Conservation (phyloP, 1,140 invertebrate genomes). For the Hypsibius dujardini region DNA sequence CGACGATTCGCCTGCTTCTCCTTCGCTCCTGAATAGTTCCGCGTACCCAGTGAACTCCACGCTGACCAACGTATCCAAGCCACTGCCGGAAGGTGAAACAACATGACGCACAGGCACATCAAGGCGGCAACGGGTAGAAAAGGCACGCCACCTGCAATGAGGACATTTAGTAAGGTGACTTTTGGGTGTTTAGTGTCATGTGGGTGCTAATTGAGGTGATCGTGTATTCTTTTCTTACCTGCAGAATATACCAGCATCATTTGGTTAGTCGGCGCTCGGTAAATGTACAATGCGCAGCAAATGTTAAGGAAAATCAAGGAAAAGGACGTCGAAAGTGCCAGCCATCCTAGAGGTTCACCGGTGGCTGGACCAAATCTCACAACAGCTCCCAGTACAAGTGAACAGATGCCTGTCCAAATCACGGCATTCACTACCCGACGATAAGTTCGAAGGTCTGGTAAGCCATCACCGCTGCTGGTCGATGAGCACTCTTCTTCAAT, state of each 20-base stretch:
- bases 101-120: not conserved
- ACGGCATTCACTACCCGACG: not conserved
- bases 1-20: not conserved
- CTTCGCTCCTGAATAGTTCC: not conserved
- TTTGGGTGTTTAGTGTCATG: too few relatives aligned
- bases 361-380: not conserved
- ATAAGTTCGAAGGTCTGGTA: not conserved
- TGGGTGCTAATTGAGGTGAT: too few relatives aligned
- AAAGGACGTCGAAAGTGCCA: not conserved
- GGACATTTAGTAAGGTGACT: too few relatives aligned
- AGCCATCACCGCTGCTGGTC: not conserved
- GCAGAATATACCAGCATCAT: not conserved
- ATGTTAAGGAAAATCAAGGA: not conserved
- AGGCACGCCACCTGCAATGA: not conserved
- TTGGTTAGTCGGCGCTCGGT: not conserved
- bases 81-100: not conserved
- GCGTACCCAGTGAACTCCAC: not conserved
- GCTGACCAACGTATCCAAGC: not conserved
- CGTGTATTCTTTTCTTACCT: too few relatives aligned
- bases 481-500: not conserved
- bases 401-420: not conserved
- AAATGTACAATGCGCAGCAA: not conserved
- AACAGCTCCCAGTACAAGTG: not conserved
- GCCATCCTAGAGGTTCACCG: not conserved
- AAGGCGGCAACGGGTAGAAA: not conserved